phyloP scores from a whole-genome alignment of 2,113 vertebrate species.

The Sebastes schlegelii region DNA sequence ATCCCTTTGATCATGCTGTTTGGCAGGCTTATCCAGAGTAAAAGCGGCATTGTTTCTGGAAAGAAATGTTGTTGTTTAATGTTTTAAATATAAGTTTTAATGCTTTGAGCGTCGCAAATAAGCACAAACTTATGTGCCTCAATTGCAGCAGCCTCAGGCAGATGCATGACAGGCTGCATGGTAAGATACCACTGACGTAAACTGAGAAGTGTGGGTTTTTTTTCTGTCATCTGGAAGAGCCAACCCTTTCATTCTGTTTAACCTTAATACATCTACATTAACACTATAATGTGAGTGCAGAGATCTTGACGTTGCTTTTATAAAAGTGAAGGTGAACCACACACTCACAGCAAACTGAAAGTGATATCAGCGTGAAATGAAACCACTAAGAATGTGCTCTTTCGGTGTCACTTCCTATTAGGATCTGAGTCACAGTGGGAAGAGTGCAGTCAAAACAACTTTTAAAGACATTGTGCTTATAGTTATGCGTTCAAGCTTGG shows the following conservation, averaged over 20 bases:
- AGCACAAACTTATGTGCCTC: background rate
- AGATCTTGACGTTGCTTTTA: background rate
- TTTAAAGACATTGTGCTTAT: background rate
- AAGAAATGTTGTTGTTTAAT: background rate
- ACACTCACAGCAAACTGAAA: slow-evolving; percentile 43
- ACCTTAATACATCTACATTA: background rate
- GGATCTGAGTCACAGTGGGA: slow-evolving; percentile 9
- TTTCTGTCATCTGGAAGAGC: background rate
- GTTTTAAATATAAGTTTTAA: background rate
- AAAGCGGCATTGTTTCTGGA: background rate
- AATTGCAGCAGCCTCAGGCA: background rate
- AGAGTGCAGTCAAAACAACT: background rate
- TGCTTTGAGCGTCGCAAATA: background rate
- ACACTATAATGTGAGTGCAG: background rate
- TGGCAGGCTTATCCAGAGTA: background rate
- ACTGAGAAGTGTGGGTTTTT: too few species aligned
- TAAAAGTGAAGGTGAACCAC: slow-evolving; percentile 24
- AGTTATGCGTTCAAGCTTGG: background rate
- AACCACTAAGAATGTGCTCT: slow-evolving; percentile 14
- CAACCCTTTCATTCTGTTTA: background rate
- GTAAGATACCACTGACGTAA: background rate
- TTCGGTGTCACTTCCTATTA: slow-evolving; percentile 53
- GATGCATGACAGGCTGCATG: background rate
- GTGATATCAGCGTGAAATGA: slow-evolving; percentile 36
- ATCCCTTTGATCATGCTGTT: background rate